Evolutionary conservation across 2,797 vertebrate genomes (phyloP), one percentile per base, ranked within the genome.

Genomic region (Neostethus bicornis): DNA sequence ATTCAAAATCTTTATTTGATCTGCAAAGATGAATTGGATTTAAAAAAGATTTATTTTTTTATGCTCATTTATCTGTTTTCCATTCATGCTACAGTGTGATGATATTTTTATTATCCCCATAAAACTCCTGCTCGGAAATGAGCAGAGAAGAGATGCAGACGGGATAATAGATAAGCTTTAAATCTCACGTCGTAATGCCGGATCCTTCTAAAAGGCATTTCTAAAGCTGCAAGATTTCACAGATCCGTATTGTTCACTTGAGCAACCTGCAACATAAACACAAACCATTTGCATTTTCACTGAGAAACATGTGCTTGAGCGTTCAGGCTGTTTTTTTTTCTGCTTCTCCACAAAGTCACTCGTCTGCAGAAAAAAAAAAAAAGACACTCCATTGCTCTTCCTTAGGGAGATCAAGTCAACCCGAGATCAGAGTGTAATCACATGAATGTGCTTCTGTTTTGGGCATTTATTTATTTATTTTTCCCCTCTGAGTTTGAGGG

Each of bases 341-440:
- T 67, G 28, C 55, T 24, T 66, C 52, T 65, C 76, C 81, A 52
- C 62, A 0, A 70, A 75, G 75, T 81, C 66, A 26, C 47, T 74
- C 44, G 44, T 76, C 39, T 47, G 13, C 17, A 2, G 20, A 34
- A 47, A 78, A 57, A 72, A 51, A 78, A 48, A 70, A 48, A 64
- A 31, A 65, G 29, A 61, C n/a, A n/a, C 47, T 46, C 39, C 3
- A 45, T 55, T 68, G 49, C 75, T 67, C 57, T 56, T 69, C 54
- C 34, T 79, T 62, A 65, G 64, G 56, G 71, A 83, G 53, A 56
- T 79, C 62, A 72, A 55, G 50, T 51, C 44, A 79, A 48, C 53
- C 47, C 24, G 3, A 75, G 79, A 85, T 83, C 79, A 75, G 66
- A 82, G 63, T 32, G 9, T 5, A 35, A 52, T 73, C 37, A 53